Percentiles rank a stretch among this genome's conserved stretches.
phyloP scores from a whole-genome alignment of 2,113 vertebrate species.

The Silurus asotus region DNA sequence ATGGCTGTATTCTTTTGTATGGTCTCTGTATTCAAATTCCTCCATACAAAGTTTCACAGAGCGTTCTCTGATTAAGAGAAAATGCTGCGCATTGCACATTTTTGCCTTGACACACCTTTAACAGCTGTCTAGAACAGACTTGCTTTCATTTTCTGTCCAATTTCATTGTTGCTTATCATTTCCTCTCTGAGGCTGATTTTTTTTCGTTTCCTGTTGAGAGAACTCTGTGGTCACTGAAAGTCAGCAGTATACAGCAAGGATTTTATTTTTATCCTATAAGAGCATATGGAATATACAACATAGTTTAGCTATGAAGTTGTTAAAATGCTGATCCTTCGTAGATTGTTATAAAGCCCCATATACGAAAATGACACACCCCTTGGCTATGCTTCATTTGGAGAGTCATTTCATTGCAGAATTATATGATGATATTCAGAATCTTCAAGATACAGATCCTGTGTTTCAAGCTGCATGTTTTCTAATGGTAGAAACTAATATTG shows the following conservation, averaged over 20 bases:
- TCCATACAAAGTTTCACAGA: background rate
- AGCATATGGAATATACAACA: background rate
- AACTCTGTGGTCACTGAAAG: slow-evolving; percentile 4
- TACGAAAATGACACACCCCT: background rate
- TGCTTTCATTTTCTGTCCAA: background rate
- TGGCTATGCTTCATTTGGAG: background rate
- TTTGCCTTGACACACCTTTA: background rate
- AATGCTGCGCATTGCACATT: background rate
- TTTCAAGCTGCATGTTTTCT: background rate
- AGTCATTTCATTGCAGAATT: background rate
- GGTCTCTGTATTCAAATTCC: background rate
- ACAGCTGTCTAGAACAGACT: background rate
- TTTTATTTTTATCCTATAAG: background rate
- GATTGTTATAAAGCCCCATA: background rate
- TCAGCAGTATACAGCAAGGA: background rate
- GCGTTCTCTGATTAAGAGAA: background rate
- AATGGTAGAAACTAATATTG: background rate
- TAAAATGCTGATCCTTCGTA: background rate
- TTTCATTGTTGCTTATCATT: background rate
- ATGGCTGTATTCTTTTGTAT: no score
- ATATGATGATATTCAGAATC: background rate
- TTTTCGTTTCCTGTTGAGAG: background rate
- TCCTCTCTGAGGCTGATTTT: background rate
- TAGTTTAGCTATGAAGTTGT: background rate
- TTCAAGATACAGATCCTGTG: background rate